Percentiles rank a stretch among this genome's conserved stretches.
Conservation (phyloP, 2,797 vertebrate species). For the Streptopelia turtur region DNA sequence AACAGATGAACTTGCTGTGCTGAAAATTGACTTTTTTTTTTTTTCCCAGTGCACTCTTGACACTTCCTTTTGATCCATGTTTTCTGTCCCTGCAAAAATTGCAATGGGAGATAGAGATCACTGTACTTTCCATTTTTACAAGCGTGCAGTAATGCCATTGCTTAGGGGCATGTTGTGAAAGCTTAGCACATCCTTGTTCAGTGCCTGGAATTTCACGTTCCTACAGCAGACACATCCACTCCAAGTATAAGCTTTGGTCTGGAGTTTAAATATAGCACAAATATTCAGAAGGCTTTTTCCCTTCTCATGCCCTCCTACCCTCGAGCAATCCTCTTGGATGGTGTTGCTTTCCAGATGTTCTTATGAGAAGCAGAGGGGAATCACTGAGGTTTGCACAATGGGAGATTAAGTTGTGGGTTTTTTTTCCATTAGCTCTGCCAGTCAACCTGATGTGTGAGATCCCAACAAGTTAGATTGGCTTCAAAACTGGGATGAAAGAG, state of each 20-base stretch:
- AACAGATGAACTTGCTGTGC: not conserved
- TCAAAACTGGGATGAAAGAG: not conserved
- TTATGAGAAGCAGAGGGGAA: not conserved
- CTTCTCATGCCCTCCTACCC: conserved; percentile 69
- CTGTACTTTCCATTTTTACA: not conserved
- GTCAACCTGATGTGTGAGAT: not conserved
- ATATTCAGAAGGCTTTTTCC: conserved; percentile 40
- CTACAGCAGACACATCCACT: not conserved
- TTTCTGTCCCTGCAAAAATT: not conserved
- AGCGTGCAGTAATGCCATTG: not conserved
- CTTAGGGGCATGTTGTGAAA: conserved; percentile 29
- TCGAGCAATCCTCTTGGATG: conserved; percentile 2
- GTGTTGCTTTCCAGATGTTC: conserved; percentile 58
- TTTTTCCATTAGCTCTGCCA: not conserved
- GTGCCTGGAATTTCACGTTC: conserved; percentile 37
- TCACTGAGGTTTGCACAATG: not conserved
- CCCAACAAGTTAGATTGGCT: not conserved
- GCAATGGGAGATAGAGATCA: not conserved
- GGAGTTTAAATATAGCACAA: conserved; percentile 66
- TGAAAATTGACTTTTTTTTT: not conserved
- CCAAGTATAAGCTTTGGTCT: conserved; percentile 37
- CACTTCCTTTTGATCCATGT: not conserved
- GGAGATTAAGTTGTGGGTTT: not conserved
- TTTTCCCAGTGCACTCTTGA: not conserved
- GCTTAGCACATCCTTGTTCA: conserved; percentile 42